Conservation (phyloP, 2,797 vertebrate species). For the Limosa lapponica region DNA sequence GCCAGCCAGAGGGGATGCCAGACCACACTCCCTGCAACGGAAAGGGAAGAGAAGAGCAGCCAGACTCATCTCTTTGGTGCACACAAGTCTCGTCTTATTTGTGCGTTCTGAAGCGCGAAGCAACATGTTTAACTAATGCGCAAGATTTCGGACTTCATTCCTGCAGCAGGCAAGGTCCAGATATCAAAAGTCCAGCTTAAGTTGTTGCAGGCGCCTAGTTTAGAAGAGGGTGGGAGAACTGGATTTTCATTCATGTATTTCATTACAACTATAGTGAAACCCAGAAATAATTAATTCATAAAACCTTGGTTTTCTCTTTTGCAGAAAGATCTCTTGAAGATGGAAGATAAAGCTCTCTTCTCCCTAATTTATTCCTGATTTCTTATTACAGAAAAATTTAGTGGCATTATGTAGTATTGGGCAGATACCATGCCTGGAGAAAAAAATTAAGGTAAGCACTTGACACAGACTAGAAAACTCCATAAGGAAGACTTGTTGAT, state of each 20-base stretch:
- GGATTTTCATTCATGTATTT: not conserved
- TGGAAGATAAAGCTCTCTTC: not conserved
- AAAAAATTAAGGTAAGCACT: not conserved
- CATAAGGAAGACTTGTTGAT: not conserved
- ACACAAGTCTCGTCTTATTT: not conserved
- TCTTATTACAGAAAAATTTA: not conserved
- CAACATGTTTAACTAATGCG: not conserved
- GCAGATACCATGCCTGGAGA: not conserved
- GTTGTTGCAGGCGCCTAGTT: not conserved
- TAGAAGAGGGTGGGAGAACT: not conserved
- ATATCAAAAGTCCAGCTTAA: not conserved
- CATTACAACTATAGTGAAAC: not conserved
- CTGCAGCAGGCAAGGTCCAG: not conserved
- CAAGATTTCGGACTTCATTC: not conserved
- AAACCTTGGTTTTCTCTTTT: not conserved
- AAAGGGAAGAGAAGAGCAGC: not conserved
- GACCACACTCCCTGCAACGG: not conserved
- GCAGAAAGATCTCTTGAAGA: not conserved
- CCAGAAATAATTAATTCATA: not conserved
- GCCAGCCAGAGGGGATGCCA: fast-evolving
- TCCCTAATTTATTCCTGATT: not conserved
- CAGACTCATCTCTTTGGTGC: not conserved
- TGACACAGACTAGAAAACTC: not conserved
- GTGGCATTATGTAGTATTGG: not conserved
- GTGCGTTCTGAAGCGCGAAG: not conserved